A percentile compares a stretch with the other conserved stretches of the same genome.
phyloP scores from a whole-genome alignment of 2,113 vertebrate species.

The Numenius arquata region DNA sequence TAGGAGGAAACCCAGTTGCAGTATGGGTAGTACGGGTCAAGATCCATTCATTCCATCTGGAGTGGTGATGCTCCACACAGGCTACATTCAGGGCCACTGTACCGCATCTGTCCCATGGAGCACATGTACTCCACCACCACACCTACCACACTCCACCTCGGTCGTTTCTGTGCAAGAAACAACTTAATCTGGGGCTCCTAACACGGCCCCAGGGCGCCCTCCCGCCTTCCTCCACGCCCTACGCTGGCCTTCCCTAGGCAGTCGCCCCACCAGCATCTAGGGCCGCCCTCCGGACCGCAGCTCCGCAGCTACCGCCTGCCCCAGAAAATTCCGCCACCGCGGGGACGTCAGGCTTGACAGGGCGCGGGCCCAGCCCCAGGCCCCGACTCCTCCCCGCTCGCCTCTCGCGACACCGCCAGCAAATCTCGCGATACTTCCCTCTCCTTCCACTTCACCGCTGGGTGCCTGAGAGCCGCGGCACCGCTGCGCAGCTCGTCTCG shows the following conservation, averaged over 20 bases:
- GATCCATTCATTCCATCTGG: accelerated
- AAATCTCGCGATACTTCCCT: neutral
- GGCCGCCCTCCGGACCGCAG: accelerated
- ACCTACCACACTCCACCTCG: accelerated
- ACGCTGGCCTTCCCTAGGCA: too few relatives aligned
- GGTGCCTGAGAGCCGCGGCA: accelerated
- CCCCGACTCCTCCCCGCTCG: too few relatives aligned
- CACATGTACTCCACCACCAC: accelerated
- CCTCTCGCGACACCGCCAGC: too few relatives aligned
- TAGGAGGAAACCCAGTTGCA: neutral
- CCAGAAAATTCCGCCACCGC: accelerated
- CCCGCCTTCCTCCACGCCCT: too few relatives aligned
- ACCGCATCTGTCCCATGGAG: accelerated
- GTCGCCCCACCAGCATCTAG: too few relatives aligned
- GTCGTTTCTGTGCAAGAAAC: accelerated
- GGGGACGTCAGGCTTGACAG: too few relatives aligned
- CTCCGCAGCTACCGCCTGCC: accelerated
- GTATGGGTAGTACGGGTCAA: accelerated
- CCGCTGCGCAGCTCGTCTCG: accelerated
- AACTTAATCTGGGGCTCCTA: accelerated
- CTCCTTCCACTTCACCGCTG: accelerated
- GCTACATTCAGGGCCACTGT: accelerated
- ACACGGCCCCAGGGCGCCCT: accelerated
- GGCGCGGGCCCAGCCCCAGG: too few relatives aligned
- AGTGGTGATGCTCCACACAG: accelerated